These are phyloP conservation scores for Caenorhabditis macrosperma DNA, from an alignment of 2,888 invertebrate species.

Conservation along the genomic window DNA sequence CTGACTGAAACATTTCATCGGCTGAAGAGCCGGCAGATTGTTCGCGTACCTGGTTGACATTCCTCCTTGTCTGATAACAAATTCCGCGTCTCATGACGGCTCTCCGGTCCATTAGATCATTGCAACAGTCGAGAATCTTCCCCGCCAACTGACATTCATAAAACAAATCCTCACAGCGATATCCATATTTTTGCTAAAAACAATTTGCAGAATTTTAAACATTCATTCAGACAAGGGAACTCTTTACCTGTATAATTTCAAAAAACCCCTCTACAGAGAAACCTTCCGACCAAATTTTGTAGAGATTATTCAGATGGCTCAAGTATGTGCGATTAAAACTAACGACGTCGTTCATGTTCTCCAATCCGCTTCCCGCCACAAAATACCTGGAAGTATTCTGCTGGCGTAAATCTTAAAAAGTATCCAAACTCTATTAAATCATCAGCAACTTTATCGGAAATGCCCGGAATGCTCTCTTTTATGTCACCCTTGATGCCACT, in stretches of 20 bases:
- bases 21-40: too few species aligned
- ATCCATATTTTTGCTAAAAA: slow-evolving; percentile 73
- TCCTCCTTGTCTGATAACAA: slow-evolving; percentile 73
- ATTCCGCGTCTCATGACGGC: slow-evolving; percentile 76
- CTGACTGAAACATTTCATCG: slow-evolving; percentile 65
- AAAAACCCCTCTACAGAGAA: slow-evolving; percentile 71
- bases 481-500: slow-evolving; percentile 68
- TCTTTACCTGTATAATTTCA: slow-evolving; percentile 67
- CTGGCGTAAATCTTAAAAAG: too few species aligned
- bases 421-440: slow-evolving; percentile 67
- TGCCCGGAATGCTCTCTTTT: slow-evolving; percentile 61
- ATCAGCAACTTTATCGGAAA: slow-evolving; percentile 57
- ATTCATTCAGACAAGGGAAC: not conserved
- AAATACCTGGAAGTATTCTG: slow-evolving; percentile 62
- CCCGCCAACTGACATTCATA: slow-evolving; percentile 74
- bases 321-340: slow-evolving; percentile 73
- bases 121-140: slow-evolving; percentile 72
- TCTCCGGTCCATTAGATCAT: slow-evolving; percentile 67
- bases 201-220: not conserved
- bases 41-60: slow-evolving; percentile 73
- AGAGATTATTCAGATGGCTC: slow-evolving; percentile 67
- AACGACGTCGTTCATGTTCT: slow-evolving; percentile 74
- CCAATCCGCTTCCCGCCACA: slow-evolving; percentile 75
- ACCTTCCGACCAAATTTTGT: slow-evolving; percentile 73
- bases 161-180: slow-evolving; percentile 76